Conservation (phyloP, 2,888 invertebrate species). For the Camponotus fellah region DNA sequence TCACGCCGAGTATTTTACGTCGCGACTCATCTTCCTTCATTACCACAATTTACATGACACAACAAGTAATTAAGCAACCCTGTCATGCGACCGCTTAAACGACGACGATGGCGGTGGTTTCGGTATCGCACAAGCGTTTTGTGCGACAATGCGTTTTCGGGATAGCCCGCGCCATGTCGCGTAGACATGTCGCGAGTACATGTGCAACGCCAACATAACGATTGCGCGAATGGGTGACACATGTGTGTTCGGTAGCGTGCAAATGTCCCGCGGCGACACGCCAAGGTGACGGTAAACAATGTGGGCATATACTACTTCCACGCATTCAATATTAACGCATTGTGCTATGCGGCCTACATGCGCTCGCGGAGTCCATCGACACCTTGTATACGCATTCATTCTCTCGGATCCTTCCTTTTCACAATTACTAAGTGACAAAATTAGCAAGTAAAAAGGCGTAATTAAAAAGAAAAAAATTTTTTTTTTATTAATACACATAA, state of each 20-base stretch:
- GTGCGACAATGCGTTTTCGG: conserved; percentile 21
- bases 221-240: conserved; percentile 55
- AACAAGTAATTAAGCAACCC: conserved; percentile 55
- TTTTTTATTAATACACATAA: no score
- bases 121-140: conserved; percentile 31
- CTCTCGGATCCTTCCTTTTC: not conserved
- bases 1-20: not conserved
- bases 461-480: no score
- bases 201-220: not conserved
- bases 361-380: conserved; percentile 54
- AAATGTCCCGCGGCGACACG: conserved; percentile 74
- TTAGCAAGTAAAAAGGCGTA: no score
- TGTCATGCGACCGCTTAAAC: conserved; percentile 6
- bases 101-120: not conserved
- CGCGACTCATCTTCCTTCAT: conserved; percentile 54
- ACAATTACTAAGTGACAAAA: no score
- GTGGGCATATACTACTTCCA: conserved; percentile 79
- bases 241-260: conserved; percentile 67
- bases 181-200: conserved; percentile 47
- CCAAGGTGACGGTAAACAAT: conserved; percentile 81
- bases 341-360: conserved; percentile 63
- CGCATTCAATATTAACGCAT: conserved; percentile 75
- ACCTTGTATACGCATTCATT: conserved; percentile 41
- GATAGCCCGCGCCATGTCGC: conserved; percentile 34
- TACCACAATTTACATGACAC: conserved; percentile 65